Conservation (phyloP, 2,888 invertebrate genomes). For the Corbicula japonica region DNA sequence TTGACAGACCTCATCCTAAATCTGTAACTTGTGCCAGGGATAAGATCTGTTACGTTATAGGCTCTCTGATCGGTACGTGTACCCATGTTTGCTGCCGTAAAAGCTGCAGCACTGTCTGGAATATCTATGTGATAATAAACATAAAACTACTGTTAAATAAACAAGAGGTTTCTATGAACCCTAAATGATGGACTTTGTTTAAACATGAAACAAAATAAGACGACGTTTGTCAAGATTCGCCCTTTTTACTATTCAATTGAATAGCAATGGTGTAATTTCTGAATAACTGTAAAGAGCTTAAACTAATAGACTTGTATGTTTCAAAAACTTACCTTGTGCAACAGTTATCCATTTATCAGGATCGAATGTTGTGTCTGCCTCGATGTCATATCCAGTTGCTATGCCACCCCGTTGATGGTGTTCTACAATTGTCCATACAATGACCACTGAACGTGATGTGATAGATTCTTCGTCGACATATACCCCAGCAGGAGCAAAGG, state of each 20-base stretch:
- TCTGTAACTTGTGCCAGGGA: slow-evolving; percentile 33
- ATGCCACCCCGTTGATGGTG: not conserved
- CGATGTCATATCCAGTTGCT: not conserved
- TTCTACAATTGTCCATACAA: not conserved
- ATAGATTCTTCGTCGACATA: not conserved
- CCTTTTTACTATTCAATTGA: too few relatives aligned
- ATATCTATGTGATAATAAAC: slow-evolving; percentile 20
- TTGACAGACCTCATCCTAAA: slow-evolving; percentile 34
- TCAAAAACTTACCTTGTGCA: not conserved
- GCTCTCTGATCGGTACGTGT: slow-evolving; percentile 24
- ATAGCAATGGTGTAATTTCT: too few relatives aligned
- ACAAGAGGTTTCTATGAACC: too few relatives aligned
- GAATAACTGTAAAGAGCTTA: too few relatives aligned
- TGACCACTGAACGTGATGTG: not conserved
- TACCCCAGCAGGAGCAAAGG: not conserved
- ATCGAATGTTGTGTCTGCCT: not conserved
- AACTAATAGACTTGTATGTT: too few relatives aligned
- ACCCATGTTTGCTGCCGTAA: not conserved
- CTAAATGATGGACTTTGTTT: too few relatives aligned
- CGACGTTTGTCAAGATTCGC: too few relatives aligned
- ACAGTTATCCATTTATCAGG: not conserved
- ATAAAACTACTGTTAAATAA: too few relatives aligned
- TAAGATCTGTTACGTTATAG: not conserved
- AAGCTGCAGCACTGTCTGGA: not conserved
- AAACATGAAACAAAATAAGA: too few relatives aligned